Base-by-base conservation (phyloP, 2,797 vertebrate species). In the Myoxocephalus aenaeus region DNA sequence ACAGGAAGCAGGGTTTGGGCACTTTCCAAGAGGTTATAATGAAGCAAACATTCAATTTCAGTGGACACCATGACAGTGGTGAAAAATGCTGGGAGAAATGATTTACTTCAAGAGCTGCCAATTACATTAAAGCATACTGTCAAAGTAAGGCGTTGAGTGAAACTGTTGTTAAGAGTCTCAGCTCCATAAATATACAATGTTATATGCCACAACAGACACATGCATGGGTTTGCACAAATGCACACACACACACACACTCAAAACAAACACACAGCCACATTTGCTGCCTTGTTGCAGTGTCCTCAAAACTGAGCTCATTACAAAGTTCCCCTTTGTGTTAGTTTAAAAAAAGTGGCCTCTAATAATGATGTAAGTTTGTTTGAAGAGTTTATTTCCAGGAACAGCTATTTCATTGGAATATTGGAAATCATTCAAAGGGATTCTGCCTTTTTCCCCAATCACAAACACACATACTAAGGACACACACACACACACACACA, bases 51-150 rank as follows among this genome's bases (percentile, higher is more conserved):
- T 90, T 88, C 64, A 75, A 83, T 90, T 89, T 89, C 64, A 46
- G 68, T 48, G 80, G 80, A 82, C 70, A 75, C 63, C 69, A 58
- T 73, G 70, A 87, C 57, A 80, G 66, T 59, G 1, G 66, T 79
- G 76, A 64, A 87, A 77, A 89, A 80, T 78, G 82, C 83, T 73
- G 62, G 70, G 38, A 83, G 86, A 86, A 80, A 80, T 87, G 79
- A 83, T 90, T 89, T 88, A 90, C 89, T 92, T 85, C 76, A 84
- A 90, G 79, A 89, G 79, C 77, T 84, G 82, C 84, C 84, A 92
- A 78, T 93, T 90, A 89, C 73, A 87, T 89, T 84, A 89, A 91
- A 87, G 80, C 73, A 86, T 83, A 67, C 73, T 84, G 70, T 89
- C 87, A 87, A 82, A 83, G 74, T 69, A 81, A 75, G 22, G 81